These are phyloP conservation scores for Lepidostoma basale DNA, from an alignment of 1,140 invertebrate genomes.

Conservation along the genomic window DNA sequence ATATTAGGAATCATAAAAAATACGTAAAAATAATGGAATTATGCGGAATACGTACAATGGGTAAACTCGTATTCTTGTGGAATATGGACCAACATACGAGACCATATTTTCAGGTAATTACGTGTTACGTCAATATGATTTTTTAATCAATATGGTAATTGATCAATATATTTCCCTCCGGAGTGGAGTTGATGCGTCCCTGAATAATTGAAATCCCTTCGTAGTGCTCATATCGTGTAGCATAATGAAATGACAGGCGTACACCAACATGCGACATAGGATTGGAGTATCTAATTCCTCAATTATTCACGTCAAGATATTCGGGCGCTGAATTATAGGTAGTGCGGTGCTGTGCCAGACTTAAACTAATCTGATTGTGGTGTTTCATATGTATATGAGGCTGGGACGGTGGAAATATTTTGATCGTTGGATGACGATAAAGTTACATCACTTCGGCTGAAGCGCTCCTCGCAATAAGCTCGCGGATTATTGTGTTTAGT, in stretches of 20 bases:
- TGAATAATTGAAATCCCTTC: too few species aligned
- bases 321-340: slow-evolving; percentile 19
- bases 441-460: not conserved
- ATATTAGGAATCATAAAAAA: too few species aligned
- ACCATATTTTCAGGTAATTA: too few species aligned
- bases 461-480: not conserved
- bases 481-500: too few species aligned
- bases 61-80: too few species aligned
- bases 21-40: too few species aligned
- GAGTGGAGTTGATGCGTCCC: too few species aligned
- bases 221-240: not conserved
- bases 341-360: not conserved
- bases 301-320: slow-evolving; percentile 23
- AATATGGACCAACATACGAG: too few species aligned
- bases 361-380: slow-evolving; percentile 18
- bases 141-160: too few species aligned
- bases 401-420: not conserved
- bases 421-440: not conserved
- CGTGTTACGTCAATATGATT: too few species aligned
- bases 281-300: slow-evolving; percentile 4
- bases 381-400: not conserved
- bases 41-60: too few species aligned
- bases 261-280: not conserved
- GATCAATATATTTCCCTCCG: too few species aligned
- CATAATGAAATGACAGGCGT: not conserved